Evolutionary conservation across 2,797 vertebrate genomes (phyloP), one percentile per base, ranked within the genome.

Genomic region (Coranthus polyacanthus): DNA sequence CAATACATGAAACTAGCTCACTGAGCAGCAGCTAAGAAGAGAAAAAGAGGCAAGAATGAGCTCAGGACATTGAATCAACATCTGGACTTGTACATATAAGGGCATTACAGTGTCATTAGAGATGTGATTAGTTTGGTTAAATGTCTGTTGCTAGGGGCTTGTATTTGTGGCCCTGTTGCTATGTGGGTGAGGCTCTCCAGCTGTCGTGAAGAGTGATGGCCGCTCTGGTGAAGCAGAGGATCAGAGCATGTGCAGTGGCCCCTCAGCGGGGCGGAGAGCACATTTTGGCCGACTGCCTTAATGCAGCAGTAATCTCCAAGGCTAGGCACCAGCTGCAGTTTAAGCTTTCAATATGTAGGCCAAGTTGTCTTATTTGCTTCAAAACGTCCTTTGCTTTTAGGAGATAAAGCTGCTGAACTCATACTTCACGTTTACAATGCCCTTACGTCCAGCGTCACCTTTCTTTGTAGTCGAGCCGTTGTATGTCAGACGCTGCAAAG

Each of bases 201-300:
- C 93, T 94, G 93, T 92, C 82, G 58, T 68, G 79, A 65, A 45
- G 83, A 90, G 68, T 67, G 87, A 90, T 72, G 75, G 74, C 55
- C 21, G 11, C 46, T 18, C 53, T 65, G 45, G 58, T 47, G 41
- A 53, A 75, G 73, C 38, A 59, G 79, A 42, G 56, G 32, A 49
- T 52, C 65, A 39, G 86, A 76, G 81, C 82, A 75, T 89, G 83
- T 78, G 72, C 60, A 69, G 71, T 49, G 65, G 59, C 51, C 46
- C 37, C 72, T 80, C 32, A 58, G 74, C 45, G 55, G 66, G 24
- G 65, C 6, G 54, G 58, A 44, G 55, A 60, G 36, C 34, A 61
- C 68, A 65, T 47, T 67, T 71, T 88, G 82, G 74, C 83, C 37
- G 44, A 17, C 9, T 83, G 79, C 71, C 70, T 62, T 46, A 52